phyloP scores from a whole-genome alignment of 2,797 vertebrate genomes.

The Buceros bicornis region DNA sequence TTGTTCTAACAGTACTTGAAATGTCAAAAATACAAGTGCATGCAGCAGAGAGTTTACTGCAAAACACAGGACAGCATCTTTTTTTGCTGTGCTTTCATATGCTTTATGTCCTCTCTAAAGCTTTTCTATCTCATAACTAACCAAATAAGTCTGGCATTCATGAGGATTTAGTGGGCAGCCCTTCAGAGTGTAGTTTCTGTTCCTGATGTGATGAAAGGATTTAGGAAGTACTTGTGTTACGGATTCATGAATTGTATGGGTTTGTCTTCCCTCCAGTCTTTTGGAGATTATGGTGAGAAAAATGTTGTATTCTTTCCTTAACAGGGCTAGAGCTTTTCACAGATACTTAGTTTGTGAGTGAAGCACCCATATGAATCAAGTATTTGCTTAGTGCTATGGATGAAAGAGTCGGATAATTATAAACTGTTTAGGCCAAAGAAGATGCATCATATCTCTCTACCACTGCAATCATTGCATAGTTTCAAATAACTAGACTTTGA shows the following conservation, averaged over 20 bases:
- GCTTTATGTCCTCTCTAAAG: not conserved
- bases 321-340: not conserved
- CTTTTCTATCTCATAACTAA: not conserved
- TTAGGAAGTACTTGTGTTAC: not conserved
- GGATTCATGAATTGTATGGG: not conserved
- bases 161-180: not conserved
- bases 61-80: not conserved
- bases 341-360: not conserved
- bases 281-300: not conserved
- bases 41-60: not conserved
- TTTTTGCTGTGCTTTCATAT: not conserved
- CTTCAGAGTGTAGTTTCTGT: not conserved
- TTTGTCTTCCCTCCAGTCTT: not conserved
- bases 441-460: fast-evolving
- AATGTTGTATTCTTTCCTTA: not conserved
- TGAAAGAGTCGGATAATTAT: not conserved
- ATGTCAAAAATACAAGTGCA: not conserved
- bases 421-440: not conserved
- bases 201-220: not conserved
- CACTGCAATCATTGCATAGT: not conserved
- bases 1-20: not conserved
- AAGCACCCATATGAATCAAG: not conserved
- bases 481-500: not conserved
- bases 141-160: not conserved
- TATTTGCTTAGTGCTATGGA: not conserved